These are phyloP conservation scores for Drosophila fungiperda DNA, from an alignment of 2,888 invertebrate species.

Conservation along the genomic window DNA sequence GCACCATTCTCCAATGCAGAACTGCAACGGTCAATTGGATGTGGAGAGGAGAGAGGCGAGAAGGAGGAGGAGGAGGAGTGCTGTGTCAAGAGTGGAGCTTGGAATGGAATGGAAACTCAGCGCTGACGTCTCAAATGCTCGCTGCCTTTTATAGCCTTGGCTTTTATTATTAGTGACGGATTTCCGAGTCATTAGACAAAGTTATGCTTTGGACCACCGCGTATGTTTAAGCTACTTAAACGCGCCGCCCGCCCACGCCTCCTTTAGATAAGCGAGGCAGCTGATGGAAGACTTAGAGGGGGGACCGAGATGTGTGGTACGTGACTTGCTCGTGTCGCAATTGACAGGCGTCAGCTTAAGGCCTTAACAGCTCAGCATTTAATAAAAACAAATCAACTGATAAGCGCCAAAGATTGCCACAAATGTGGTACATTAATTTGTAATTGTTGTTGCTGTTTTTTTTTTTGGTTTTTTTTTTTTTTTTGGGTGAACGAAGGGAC, in stretches of 20 bases:
- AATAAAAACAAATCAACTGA: slow-evolving; percentile 74
- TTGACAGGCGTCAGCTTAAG: slow-evolving; percentile 71
- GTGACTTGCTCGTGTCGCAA: slow-evolving; percentile 76
- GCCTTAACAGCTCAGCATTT: slow-evolving; percentile 71
- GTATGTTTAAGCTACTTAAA: slow-evolving; percentile 83
- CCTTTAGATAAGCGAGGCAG: slow-evolving; percentile 9
- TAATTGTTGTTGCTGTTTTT: slow-evolving; percentile 15
- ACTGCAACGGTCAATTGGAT: slow-evolving; percentile 51
- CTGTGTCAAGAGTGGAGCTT: slow-evolving; percentile 12
- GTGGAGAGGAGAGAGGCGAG: neutral
- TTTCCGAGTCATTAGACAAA: slow-evolving; percentile 85
- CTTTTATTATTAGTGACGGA: slow-evolving; percentile 83
- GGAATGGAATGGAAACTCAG: slow-evolving; percentile 24
- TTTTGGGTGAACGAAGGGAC: slow-evolving; percentile 21
- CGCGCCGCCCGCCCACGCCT: slow-evolving; percentile 72
- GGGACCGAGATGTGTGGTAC: slow-evolving; percentile 10
- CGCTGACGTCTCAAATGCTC: slow-evolving; percentile 71
- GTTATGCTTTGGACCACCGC: slow-evolving; percentile 83
- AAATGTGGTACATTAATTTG: slow-evolving; percentile 67
- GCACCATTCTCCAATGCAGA: slow-evolving; percentile 48
- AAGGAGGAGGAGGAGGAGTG: neutral
- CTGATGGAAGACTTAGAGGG: neutral
- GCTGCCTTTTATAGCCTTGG: slow-evolving; percentile 74
- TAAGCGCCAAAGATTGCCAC: slow-evolving; percentile 56
- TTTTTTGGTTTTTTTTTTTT: neutral